These are phyloP conservation scores for Tragopan temminckii DNA, from an alignment of 2,797 vertebrate species.

Conservation along the genomic window DNA sequence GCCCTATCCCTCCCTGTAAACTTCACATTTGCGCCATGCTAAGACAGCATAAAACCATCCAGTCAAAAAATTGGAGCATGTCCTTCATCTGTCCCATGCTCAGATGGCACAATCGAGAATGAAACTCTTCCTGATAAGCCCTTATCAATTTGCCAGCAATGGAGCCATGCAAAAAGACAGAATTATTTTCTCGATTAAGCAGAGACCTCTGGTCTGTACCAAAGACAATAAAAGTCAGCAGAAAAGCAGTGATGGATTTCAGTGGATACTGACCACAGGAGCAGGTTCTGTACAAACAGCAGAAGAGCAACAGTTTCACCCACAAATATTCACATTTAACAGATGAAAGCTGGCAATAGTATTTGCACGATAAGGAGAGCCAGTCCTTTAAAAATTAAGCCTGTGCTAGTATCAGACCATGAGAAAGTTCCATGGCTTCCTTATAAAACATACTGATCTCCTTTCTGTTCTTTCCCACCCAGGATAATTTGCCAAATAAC, in stretches of 20 bases:
- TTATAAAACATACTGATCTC: neutral
- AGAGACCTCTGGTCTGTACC: conserved; percentile 8
- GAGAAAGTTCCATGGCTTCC: neutral
- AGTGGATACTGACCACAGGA: neutral
- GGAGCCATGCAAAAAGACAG: neutral
- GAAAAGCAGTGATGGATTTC: neutral
- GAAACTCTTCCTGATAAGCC: neutral
- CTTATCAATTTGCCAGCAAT: neutral
- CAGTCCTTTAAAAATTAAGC: neutral
- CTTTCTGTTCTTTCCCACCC: neutral
- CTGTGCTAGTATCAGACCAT: neutral
- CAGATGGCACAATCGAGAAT: neutral
- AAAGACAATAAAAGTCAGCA: neutral
- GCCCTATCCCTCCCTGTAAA: neutral
- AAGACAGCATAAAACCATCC: neutral
- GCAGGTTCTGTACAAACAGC: neutral
- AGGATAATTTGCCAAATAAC: neutral
- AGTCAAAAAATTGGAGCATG: neutral
- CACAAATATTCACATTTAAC: neutral
- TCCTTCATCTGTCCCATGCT: neutral
- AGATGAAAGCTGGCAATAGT: neutral
- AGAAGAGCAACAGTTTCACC: neutral
- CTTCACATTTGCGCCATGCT: neutral
- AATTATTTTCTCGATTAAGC: conserved; percentile 12
- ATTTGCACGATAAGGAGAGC: neutral